These are phyloP conservation scores for Nasonia giraulti DNA, from an alignment of 1,140 invertebrate species.

Conservation along the genomic window DNA sequence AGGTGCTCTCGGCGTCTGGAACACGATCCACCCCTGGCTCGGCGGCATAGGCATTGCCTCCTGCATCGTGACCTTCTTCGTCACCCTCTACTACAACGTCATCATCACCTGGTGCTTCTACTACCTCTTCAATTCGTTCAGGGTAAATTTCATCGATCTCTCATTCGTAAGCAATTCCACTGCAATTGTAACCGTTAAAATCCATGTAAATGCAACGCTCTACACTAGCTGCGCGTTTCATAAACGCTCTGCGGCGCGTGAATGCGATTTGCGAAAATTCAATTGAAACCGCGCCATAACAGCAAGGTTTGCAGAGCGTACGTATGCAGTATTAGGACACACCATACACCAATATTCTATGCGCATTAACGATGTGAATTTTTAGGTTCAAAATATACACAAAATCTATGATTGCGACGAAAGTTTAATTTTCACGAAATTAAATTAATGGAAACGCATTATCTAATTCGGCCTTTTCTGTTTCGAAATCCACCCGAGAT, in stretches of 20 bases:
- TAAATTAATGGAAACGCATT: slow-evolving; percentile 38
- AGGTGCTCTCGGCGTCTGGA: slow-evolving; percentile 94
- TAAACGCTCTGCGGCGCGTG: too few relatives aligned
- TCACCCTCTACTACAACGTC: slow-evolving; percentile 97
- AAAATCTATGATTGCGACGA: neutral
- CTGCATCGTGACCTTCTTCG: slow-evolving; percentile 93
- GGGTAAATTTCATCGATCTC: slow-evolving; percentile 76
- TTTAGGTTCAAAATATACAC: neutral
- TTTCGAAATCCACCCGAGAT: slow-evolving; percentile 46
- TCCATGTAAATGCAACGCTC: too few relatives aligned
- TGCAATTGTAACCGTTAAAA: too few relatives aligned
- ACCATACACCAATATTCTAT: too few relatives aligned
- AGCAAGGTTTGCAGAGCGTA: too few relatives aligned
- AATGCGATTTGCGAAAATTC: too few relatives aligned
- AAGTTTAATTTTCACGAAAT: neutral
- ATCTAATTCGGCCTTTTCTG: slow-evolving; percentile 48
- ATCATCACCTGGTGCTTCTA: slow-evolving; percentile 99
- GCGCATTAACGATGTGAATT: neutral
- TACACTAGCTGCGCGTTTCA: too few relatives aligned
- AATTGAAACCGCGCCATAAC: too few relatives aligned
- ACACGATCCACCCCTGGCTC: slow-evolving; percentile 93
- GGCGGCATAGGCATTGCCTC: slow-evolving; percentile 92
- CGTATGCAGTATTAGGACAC: too few relatives aligned
- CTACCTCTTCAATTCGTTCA: slow-evolving; percentile 93
- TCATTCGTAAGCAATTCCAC: too few relatives aligned